These are phyloP conservation scores for Alauda arvensis DNA, from an alignment of 2,797 vertebrate species.

Conservation along the genomic window DNA sequence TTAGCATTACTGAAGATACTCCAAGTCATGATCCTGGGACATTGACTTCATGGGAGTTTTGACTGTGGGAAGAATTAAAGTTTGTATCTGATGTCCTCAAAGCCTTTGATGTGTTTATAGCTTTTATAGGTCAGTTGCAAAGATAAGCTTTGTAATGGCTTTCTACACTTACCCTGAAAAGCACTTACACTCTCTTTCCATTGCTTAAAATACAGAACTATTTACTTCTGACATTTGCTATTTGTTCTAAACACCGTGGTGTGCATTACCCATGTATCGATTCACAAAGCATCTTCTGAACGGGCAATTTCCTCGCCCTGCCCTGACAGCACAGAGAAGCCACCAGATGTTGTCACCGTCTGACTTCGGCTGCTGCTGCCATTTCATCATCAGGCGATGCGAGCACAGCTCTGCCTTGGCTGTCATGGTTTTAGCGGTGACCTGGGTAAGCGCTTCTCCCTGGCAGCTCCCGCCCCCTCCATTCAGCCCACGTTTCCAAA, in stretches of 20 bases:
- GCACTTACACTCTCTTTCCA: not conserved
- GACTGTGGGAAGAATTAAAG: constrained; percentile 22
- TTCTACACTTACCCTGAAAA: constrained; percentile 18
- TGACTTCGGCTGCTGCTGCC: not conserved
- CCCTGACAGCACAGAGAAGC: not conserved
- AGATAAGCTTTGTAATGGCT: constrained; percentile 37
- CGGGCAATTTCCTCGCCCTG: not conserved
- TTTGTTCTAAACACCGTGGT: constrained; percentile 12
- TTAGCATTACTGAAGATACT: not conserved
- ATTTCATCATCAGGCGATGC: not conserved
- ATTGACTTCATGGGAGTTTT: not conserved
- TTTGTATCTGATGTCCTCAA: constrained; percentile 27
- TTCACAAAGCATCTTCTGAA: not conserved
- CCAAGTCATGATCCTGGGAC: not conserved
- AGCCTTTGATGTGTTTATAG: constrained; percentile 20
- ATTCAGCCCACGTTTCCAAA: constrained; percentile 7
- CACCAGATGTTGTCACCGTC: not conserved
- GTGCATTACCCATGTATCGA: constrained; percentile 17
- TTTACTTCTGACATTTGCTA: constrained; percentile 7
- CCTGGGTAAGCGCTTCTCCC: not conserved
- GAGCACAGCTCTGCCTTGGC: not conserved
- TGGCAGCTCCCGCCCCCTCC: not conserved
- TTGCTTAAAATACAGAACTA: constrained; percentile 20
- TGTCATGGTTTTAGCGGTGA: not conserved
- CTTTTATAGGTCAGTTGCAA: constrained; percentile 26